Conservation (phyloP, 2,113 vertebrate genomes). For the Antennarius striatus region DNA sequence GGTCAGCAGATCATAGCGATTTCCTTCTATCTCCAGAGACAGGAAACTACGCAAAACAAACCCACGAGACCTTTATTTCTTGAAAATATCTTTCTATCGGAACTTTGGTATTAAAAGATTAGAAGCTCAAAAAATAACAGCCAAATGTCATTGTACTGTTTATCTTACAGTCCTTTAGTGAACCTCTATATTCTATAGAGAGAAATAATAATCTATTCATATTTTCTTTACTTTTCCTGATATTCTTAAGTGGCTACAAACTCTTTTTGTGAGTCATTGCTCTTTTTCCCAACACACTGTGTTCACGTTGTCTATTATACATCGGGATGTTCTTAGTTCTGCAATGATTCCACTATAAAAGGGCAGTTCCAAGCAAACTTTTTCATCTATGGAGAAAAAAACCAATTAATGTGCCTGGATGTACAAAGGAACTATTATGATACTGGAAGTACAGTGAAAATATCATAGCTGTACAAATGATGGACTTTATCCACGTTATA, state of each 20-base stretch:
- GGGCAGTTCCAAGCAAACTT: not conserved
- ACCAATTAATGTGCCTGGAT: not conserved
- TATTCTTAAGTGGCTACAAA: too few species aligned
- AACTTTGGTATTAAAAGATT: conserved; percentile 22
- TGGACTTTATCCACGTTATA: too few species aligned
- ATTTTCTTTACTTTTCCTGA: too few species aligned
- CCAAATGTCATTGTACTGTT: not conserved
- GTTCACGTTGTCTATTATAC: not conserved
- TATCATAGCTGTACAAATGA: not conserved
- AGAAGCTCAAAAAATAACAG: conserved; percentile 1
- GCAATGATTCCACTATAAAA: not conserved
- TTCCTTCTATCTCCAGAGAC: too few species aligned
- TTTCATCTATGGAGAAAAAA: not conserved
- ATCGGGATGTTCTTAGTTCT: not conserved
- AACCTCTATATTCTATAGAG: too few species aligned
- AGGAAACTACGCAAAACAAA: too few species aligned
- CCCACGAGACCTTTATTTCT: conserved; percentile 15
- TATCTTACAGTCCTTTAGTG: too few species aligned
- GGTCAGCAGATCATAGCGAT: too few species aligned
- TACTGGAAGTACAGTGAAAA: not conserved
- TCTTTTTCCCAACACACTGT: not conserved
- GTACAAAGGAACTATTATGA: conserved; percentile 9
- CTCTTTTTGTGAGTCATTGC: too few species aligned
- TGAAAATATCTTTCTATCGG: conserved; percentile 6
- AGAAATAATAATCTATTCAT: too few species aligned